phyloP scores from a whole-genome alignment of 2,797 vertebrate species.

The Ispidina lecontei region DNA sequence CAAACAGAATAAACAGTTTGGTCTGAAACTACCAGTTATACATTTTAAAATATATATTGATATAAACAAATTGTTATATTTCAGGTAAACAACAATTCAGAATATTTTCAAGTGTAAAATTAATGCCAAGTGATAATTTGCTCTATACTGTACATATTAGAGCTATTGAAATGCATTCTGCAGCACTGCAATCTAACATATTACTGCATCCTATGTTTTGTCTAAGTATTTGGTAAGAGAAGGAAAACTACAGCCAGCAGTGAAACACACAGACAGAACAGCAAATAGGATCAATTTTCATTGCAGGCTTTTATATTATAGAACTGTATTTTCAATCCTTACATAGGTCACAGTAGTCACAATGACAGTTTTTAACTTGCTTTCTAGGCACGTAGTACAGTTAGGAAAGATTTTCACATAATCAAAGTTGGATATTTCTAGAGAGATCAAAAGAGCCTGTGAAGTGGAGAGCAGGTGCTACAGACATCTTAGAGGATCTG shows the following conservation, averaged over 20 bases:
- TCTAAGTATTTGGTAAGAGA: not conserved
- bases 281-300: conserved; percentile 6
- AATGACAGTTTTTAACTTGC: conserved; percentile 58
- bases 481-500: conserved; percentile 76
- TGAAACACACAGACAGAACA: conserved; percentile 8
- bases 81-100: not conserved
- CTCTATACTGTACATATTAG: not conserved
- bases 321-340: conserved; percentile 38
- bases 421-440: conserved; percentile 79
- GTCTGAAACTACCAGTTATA: not conserved
- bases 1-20: not conserved
- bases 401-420: conserved; percentile 75
- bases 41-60: not conserved
- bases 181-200: not conserved
- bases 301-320: conserved; percentile 3
- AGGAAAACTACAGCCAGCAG: not conserved
- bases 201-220: not conserved
- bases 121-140: not conserved
- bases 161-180: not conserved
- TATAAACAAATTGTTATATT: not conserved
- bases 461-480: conserved; percentile 79
- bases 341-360: conserved; percentile 49
- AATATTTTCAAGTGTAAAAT: not conserved
- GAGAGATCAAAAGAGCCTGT: conserved; percentile 76
- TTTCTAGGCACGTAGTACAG: conserved; percentile 68